Evolutionary conservation across 2,888 invertebrate species (phyloP), one percentile per base, ranked within the genome.

Genomic region (Hesperia comma): DNA sequence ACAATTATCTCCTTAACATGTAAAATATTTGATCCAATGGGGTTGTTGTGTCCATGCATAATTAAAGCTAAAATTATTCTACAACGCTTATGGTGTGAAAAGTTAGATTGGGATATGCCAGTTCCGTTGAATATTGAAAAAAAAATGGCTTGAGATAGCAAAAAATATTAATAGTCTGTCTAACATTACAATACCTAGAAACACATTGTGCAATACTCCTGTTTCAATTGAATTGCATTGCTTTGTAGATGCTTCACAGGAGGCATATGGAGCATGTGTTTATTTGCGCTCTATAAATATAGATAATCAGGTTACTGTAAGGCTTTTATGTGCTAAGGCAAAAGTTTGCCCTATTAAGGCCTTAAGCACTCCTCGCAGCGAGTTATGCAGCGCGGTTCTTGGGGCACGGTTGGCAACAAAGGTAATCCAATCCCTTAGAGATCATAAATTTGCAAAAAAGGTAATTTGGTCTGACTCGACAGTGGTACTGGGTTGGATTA

Each of bases 401-500:
- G 68, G 60, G 2, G 61, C 67, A 41, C 53, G 51, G 10, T 17
- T 67, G 8, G 33, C 46, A 1, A 60, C 41, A 14, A 15, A 43
- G 10, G 67, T 67, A 2, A 6, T 63, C 0, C 15, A 62, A 12
- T 62, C 67, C 15, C n/a, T 67, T 54, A 51, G 69, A 40, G 43
- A 46, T 37, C 32, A 32, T n/a, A 51, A 55, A 21, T 17, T 64
- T 6, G 8, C 14, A 51, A 17, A 40, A 37, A 54, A 61, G n/a
- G 41, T 68, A 2, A 61, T 69, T 53, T 72, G 71, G 72, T 61
- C 57, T 32, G 74, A 74, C 41, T 71, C 72, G 10, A 72, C 63
- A n/a, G 64, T 72, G 12, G 71, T 72, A 0, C 57, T 74, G 0
- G 70, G 68, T 4, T 74, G 71, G 74, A n/a, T 70, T 1, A 40